Conservation (phyloP, 2,797 vertebrate species). For the Sebastiscus tertius region DNA sequence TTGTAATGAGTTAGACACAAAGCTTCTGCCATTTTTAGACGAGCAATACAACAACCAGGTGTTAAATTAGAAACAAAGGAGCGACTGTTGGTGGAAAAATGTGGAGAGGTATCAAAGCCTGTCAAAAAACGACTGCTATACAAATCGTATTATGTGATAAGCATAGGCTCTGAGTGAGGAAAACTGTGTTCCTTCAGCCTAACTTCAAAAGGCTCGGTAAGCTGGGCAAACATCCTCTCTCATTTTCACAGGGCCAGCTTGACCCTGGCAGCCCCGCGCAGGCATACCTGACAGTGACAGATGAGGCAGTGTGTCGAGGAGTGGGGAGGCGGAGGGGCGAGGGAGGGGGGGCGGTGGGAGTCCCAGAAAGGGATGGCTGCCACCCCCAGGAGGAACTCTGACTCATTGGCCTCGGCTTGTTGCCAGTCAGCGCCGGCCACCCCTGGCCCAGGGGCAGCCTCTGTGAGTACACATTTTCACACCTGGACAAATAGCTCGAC, state of each 20-base stretch:
- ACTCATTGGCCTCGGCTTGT: slow-evolving; percentile 73
- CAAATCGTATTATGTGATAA: slow-evolving; percentile 63
- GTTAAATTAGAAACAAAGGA: slow-evolving; percentile 65
- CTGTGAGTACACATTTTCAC: slow-evolving; percentile 81
- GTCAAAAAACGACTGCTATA: slow-evolving; percentile 39
- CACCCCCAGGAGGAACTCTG: slow-evolving; percentile 77
- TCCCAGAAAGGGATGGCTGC: slow-evolving; percentile 69
- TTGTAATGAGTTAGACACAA: slow-evolving; percentile 53
- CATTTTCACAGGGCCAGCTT: slow-evolving; percentile 65
- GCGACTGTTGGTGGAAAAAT: slow-evolving; percentile 48
- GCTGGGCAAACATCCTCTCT: slow-evolving; percentile 73
- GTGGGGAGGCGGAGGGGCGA: slow-evolving; percentile 40
- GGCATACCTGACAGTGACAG: slow-evolving; percentile 79
- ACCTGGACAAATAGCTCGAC: slow-evolving; percentile 81
- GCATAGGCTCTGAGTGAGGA: slow-evolving; percentile 51
- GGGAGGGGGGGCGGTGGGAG: slow-evolving; percentile 49
- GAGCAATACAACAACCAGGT: slow-evolving; percentile 55
- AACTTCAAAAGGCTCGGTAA: slow-evolving; percentile 70
- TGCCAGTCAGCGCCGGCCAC: slow-evolving; percentile 68
- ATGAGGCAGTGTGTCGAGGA: slow-evolving; percentile 77
- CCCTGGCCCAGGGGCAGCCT: slow-evolving; percentile 66
- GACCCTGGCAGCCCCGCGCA: slow-evolving; percentile 66
- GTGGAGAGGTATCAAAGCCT: slow-evolving; percentile 64
- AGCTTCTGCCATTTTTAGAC: slow-evolving; percentile 55
- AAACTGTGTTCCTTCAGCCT: slow-evolving; percentile 63